Evolutionary conservation across 2,113 vertebrate species (phyloP), one percentile per base, ranked within the genome.

Genomic region (Cynoglossus semilaevis): DNA sequence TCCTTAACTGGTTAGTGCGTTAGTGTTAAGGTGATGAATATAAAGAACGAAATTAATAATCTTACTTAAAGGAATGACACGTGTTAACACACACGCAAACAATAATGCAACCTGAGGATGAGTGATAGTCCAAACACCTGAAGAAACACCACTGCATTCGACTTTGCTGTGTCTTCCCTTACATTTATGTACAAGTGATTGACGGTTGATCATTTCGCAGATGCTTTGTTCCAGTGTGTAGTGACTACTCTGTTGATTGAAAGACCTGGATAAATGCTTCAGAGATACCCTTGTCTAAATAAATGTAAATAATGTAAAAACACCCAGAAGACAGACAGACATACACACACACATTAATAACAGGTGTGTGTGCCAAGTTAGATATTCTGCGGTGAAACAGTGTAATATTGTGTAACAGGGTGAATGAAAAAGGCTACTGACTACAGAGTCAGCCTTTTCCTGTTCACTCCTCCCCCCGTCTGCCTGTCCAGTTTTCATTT

Each of bases 231-330:
- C 84, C 88, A 90, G 88, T 90, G 89, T 88, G 86, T 84, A 78
- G 67, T 67, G 87, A 90, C 89, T 89, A 88, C 85, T 83, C 87
- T 88, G 88, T 84, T 83, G 81, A 84, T 45, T 18, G 48, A 83
- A 76, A 10, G 47, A 48, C 72, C 69, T 72, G 77, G 82, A 81
- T 81, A 66, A 68, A 76, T 52, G 74, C 58, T 63, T 51, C 61
- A 50, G 58, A 74, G 46, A 74, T 45, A 49, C 41, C 74, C 66
- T 57, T 38, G 46, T 37, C 58, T 51, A 56, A 34, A 62, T 46
- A 46, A 42, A 37, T 58, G 61, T 38, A 38, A 54, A 35, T 70
- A 74, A 70, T 60, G 58, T 60, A 70, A 34, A 61, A 36, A 74
- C 15, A 16, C 16, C 47, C 15, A 51, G 8, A 44, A 66, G 5